These are phyloP conservation scores for Plectrocnemia conspersa DNA, from an alignment of 1,140 invertebrate species.

Conservation along the genomic window DNA sequence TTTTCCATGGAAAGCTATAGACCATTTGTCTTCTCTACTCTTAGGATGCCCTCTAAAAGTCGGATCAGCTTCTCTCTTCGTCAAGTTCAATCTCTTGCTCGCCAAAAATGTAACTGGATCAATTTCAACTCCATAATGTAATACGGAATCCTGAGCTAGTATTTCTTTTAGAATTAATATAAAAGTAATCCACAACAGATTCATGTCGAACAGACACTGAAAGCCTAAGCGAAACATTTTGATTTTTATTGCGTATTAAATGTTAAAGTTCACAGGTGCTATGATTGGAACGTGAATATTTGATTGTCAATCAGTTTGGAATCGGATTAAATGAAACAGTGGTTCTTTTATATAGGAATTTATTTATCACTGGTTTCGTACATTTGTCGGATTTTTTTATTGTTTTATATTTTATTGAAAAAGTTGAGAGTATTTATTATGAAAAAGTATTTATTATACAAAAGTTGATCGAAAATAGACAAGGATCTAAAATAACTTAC, in stretches of 20 bases:
- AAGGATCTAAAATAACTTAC: no score
- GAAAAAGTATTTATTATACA: no score
- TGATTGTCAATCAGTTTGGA: constrained; percentile 7
- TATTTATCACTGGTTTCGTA: constrained; percentile 36
- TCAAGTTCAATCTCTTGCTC: background rate
- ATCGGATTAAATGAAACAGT: background rate
- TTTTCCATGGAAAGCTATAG: constrained; percentile 46
- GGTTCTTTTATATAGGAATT: constrained; percentile 26
- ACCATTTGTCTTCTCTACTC: constrained; percentile 51
- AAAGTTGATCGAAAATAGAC: no score
- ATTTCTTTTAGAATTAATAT: no score
- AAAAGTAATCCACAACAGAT: no score
- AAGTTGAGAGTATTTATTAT: no score
- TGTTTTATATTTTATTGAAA: background rate
- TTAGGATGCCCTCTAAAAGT: constrained; percentile 54
- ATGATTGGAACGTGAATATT: constrained; percentile 47
- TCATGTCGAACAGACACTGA: no score
- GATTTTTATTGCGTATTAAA: constrained; percentile 33
- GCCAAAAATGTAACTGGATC: no score
- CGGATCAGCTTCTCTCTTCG: constrained; percentile 42
- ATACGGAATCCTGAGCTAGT: no score
- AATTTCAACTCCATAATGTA: no score
- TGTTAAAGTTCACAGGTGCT: constrained; percentile 44
- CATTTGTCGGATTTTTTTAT: constrained; percentile 9
- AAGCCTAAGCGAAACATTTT: no score